These are phyloP conservation scores for Erynnis tages DNA, from an alignment of 2,888 invertebrate genomes.

Conservation along the genomic window DNA sequence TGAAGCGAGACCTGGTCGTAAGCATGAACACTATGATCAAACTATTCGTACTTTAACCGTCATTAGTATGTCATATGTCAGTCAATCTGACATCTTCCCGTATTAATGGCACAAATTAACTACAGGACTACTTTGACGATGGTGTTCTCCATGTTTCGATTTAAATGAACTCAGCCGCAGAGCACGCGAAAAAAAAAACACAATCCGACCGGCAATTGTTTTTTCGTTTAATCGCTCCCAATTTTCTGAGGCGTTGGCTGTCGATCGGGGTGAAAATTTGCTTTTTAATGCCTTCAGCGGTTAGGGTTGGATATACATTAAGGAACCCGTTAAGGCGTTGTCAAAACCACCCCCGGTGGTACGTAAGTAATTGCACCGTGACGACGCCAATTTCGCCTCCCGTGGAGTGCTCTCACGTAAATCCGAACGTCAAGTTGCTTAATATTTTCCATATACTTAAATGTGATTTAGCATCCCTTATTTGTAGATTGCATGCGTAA, in stretches of 20 bases:
- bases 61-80: too few relatives aligned
- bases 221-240: conserved; percentile 33
- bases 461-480: conserved; percentile 24
- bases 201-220: conserved; percentile 40
- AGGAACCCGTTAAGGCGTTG: conserved; percentile 36
- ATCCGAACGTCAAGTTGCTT: conserved; percentile 40
- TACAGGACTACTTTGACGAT: too few relatives aligned
- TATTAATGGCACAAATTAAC: too few relatives aligned
- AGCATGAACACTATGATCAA: too few relatives aligned
- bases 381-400: conserved; percentile 46
- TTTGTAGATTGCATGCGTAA: conserved; percentile 22
- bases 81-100: too few relatives aligned
- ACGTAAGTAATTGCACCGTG: conserved; percentile 57
- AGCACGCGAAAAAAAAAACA: conserved; percentile 6
- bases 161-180: too few relatives aligned
- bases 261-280: conserved; percentile 15
- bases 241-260: conserved; percentile 9
- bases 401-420: conserved; percentile 39
- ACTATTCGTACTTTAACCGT: too few relatives aligned
- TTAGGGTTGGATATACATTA: conserved; percentile 7
- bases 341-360: conserved; percentile 45
- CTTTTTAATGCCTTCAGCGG: conserved; percentile 20
- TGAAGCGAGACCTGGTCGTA: too few relatives aligned
- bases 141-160: too few relatives aligned
- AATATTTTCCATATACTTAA: conserved; percentile 30